Percentiles rank a stretch among this genome's conserved stretches.
phyloP scores from a whole-genome alignment of 2,888 invertebrate species.

The Epinotia bilunana region DNA sequence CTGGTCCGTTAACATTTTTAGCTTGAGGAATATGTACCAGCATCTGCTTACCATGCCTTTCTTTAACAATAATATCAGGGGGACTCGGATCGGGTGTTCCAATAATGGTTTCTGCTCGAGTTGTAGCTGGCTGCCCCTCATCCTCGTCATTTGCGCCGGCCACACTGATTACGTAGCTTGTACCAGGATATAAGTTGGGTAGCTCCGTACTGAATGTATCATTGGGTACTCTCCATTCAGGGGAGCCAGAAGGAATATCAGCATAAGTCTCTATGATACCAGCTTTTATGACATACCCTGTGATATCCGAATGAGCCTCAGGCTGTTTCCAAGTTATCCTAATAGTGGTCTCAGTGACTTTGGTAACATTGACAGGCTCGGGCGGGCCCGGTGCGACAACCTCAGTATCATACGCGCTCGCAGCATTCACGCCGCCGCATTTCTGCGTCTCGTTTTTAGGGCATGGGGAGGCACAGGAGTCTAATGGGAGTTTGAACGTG shows the following conservation, averaged over 20 bases:
- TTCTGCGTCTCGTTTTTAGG: constrained; percentile 84
- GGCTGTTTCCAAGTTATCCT: constrained; percentile 85
- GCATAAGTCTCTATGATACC: constrained; percentile 84
- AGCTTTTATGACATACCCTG: constrained; percentile 84
- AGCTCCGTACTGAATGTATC: constrained; percentile 84
- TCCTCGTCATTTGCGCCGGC: constrained; percentile 86
- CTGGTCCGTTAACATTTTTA: constrained; percentile 90
- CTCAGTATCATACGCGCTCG: constrained; percentile 88
- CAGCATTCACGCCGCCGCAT: constrained; percentile 88
- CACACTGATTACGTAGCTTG: constrained; percentile 89
- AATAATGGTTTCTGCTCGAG: constrained; percentile 88
- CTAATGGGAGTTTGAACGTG: constrained; percentile 70
- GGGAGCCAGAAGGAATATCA: constrained; percentile 73
- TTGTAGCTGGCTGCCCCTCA: constrained; percentile 83
- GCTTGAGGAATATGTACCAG: constrained; percentile 87
- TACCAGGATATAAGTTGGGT: constrained; percentile 88
- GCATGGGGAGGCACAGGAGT: constrained; percentile 84
- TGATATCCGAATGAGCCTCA: constrained; percentile 80
- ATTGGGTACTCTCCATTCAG: constrained; percentile 86
- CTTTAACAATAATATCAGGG: constrained; percentile 86
- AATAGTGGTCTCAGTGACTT: constrained; percentile 86
- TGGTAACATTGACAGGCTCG: constrained; percentile 82
- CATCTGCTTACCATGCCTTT: constrained; percentile 86
- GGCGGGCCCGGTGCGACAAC: constrained; percentile 89
- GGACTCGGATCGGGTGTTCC: constrained; percentile 90